Evolutionary conservation across 2,888 invertebrate species (phyloP).

Genomic region (Fragum fragum): DNA sequence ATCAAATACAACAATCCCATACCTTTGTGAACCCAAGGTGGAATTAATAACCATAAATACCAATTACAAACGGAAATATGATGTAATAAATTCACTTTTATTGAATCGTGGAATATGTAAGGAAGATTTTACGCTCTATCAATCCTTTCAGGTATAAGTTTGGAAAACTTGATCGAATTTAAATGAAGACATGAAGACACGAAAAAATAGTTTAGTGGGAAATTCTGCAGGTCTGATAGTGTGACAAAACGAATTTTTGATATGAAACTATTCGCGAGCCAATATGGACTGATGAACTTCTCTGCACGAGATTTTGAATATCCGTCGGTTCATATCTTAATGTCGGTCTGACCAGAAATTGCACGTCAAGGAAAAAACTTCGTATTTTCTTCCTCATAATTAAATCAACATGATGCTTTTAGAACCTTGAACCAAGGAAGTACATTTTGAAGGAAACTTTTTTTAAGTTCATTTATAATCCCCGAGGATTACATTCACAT

Average conservation of each 20-base stretch:
- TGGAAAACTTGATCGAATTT: too few relatives aligned
- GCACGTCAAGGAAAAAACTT: neutral
- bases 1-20: neutral
- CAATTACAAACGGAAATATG: neutral
- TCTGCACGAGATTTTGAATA: neutral
- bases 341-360: neutral
- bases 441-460: neutral
- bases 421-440: neutral
- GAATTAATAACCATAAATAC: neutral
- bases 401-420: neutral
- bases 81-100: neutral
- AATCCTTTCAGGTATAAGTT: neutral
- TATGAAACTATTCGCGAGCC: neutral
- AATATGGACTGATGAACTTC: neutral
- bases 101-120: neutral
- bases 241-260: too few relatives aligned
- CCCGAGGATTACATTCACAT: neutral
- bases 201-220: too few relatives aligned
- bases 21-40: neutral
- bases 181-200: too few relatives aligned
- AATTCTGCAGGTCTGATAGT: too few relatives aligned
- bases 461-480: neutral
- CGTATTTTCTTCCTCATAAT: neutral
- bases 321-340: too few relatives aligned
- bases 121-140: neutral